phyloP scores from a whole-genome alignment of 2,797 vertebrate species.

The Pseudochaenichthys georgianus region DNA sequence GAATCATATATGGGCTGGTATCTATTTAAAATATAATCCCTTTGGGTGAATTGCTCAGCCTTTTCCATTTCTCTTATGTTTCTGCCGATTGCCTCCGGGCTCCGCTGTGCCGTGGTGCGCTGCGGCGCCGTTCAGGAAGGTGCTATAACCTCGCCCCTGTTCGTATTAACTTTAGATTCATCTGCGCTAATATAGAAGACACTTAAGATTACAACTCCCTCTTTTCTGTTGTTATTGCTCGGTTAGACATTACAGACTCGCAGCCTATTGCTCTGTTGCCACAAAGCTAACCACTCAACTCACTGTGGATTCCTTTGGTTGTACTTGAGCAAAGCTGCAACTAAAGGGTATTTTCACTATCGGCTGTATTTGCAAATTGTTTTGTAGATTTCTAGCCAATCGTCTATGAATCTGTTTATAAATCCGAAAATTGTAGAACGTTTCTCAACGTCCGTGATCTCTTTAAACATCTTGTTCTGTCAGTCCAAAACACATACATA shows the following conservation, averaged over 20 bases:
- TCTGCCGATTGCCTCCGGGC: slow-evolving; percentile 76
- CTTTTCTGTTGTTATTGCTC: slow-evolving; percentile 71
- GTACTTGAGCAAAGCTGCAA: background rate
- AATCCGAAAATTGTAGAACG: too few relatives aligned
- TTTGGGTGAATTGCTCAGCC: slow-evolving; percentile 76
- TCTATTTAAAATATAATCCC: slow-evolving; percentile 85
- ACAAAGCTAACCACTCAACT: slow-evolving; percentile 26
- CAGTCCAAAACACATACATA: too few relatives aligned
- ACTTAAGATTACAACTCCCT: slow-evolving; percentile 70
- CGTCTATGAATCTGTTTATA: too few relatives aligned
- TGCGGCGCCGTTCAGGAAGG: slow-evolving; percentile 63
- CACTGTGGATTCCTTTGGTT: slow-evolving; percentile 34
- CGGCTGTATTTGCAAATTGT: too few relatives aligned
- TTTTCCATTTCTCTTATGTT: slow-evolving; percentile 80
- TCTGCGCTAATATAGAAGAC: slow-evolving; percentile 67
- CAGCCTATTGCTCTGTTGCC: slow-evolving; percentile 41
- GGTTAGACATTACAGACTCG: slow-evolving; percentile 54
- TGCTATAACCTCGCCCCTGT: slow-evolving; percentile 75
- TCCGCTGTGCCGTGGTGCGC: slow-evolving; percentile 56
- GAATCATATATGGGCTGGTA: slow-evolving; percentile 81
- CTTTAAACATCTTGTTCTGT: too few relatives aligned
- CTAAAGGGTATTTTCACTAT: too few relatives aligned
- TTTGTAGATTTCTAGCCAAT: too few relatives aligned
- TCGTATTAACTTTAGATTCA: slow-evolving; percentile 76
- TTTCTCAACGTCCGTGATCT: too few relatives aligned